phyloP scores from a whole-genome alignment of 2,888 invertebrate genomes.

The Watsonalla binaria region DNA sequence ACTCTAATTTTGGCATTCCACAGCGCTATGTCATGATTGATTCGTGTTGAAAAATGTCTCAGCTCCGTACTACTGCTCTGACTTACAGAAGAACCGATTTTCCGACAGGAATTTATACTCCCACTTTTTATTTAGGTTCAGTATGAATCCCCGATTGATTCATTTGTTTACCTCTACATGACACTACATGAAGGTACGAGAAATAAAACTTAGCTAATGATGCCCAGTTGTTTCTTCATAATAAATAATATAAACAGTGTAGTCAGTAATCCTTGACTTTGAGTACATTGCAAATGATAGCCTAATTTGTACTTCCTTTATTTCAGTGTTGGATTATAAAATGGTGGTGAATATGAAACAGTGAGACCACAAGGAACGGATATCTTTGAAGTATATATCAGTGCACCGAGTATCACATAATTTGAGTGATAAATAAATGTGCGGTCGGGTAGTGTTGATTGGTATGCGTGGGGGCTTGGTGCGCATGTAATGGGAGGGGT shows the following conservation, averaged over 20 bases:
- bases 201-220: too few relatives aligned
- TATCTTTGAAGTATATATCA: conserved; percentile 14
- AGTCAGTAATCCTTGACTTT: too few relatives aligned
- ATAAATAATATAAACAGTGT: too few relatives aligned
- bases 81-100: neutral
- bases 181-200: neutral
- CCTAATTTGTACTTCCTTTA: neutral
- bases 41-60: conserved; percentile 36
- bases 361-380: conserved; percentile 19
- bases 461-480: conserved; percentile 48
- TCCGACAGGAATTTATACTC: neutral
- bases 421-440: conserved; percentile 37
- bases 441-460: conserved; percentile 39
- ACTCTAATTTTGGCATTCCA: conserved; percentile 76
- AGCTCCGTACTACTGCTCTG: conserved; percentile 24
- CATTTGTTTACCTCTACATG: neutral
- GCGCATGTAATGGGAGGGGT: conserved; percentile 73
- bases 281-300: too few relatives aligned
- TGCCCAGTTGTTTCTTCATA: too few relatives aligned
- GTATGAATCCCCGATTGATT: neutral
- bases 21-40: conserved; percentile 62
- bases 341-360: conserved; percentile 11
- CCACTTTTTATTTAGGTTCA: neutral
- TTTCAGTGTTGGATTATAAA: neutral
- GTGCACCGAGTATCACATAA: conserved; percentile 17